These are phyloP conservation scores for Suncus etruscus DNA, from an alignment of 2,113 vertebrate genomes.

Conservation along the genomic window DNA sequence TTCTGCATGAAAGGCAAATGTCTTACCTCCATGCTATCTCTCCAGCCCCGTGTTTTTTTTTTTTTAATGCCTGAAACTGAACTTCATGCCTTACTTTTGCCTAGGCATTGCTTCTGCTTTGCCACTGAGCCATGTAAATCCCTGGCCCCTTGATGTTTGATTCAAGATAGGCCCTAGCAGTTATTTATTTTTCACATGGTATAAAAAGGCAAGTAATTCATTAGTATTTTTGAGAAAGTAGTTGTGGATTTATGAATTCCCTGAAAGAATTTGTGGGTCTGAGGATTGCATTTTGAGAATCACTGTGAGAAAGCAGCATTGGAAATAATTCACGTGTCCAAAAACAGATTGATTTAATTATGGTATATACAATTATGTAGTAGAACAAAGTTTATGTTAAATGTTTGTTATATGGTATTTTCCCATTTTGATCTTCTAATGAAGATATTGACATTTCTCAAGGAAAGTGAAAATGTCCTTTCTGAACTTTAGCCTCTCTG, in stretches of 20 bases:
- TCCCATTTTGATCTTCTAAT: background rate
- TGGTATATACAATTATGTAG: background rate
- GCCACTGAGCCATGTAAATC: no score
- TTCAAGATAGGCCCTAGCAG: background rate
- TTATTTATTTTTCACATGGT: background rate
- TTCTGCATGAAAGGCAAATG: no score
- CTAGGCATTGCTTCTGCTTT: no score
- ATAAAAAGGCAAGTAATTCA: background rate
- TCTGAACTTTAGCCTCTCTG: background rate
- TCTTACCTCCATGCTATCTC: no score
- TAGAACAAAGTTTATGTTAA: conserved; percentile 28
- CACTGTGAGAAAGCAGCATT: background rate
- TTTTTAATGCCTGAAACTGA: no score
- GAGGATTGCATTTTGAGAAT: conserved; percentile 26
- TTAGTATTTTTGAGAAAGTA: background rate
- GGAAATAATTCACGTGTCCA: conserved; percentile 35
- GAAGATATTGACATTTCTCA: conserved; percentile 40
- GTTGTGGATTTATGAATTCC: background rate
- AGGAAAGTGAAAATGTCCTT: conserved; percentile 63
- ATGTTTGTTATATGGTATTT: background rate
- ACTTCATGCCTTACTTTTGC: no score
- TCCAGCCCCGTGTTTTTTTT: background rate
- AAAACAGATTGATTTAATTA: background rate
- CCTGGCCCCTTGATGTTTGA: background rate
- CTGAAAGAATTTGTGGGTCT: conserved; percentile 7